These are phyloP conservation scores for Campylorhamphus procurvoides DNA, from an alignment of 2,113 vertebrate species.

Conservation along the genomic window DNA sequence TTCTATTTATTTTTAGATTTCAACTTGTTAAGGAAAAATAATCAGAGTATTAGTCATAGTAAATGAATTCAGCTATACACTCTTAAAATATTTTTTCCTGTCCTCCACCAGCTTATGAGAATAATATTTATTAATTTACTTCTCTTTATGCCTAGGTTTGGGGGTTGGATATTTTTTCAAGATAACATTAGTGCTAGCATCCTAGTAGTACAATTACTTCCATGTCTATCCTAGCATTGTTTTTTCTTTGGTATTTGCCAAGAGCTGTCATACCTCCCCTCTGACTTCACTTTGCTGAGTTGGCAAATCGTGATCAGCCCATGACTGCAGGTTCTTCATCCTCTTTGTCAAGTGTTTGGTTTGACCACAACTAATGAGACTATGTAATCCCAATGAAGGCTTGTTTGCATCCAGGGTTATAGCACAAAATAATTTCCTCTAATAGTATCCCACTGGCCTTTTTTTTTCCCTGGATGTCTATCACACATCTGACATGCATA, in stretches of 20 bases:
- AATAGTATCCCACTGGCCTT: not conserved
- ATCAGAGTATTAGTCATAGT: not conserved
- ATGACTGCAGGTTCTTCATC: not conserved
- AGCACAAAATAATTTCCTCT: not conserved
- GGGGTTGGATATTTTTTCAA: not conserved
- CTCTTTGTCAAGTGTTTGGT: not conserved
- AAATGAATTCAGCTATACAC: not conserved
- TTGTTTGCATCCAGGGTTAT: not conserved
- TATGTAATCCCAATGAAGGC: not conserved
- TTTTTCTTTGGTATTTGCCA: not conserved
- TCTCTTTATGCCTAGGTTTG: not conserved
- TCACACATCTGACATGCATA: not conserved
- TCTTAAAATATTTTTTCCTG: not conserved
- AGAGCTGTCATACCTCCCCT: not conserved
- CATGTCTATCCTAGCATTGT: not conserved
- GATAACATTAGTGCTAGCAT: not conserved
- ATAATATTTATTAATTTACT: not conserved
- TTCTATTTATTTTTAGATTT: not conserved
- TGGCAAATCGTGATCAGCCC: not conserved
- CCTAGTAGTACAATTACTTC: not conserved
- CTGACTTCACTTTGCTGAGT: not conserved
- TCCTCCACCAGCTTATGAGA: not conserved
- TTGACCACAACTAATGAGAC: not conserved
- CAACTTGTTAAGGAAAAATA: not conserved
- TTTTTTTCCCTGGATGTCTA: not conserved